phyloP scores from a whole-genome alignment of 2,888 invertebrate species.

The Oscheius sp. region DNA sequence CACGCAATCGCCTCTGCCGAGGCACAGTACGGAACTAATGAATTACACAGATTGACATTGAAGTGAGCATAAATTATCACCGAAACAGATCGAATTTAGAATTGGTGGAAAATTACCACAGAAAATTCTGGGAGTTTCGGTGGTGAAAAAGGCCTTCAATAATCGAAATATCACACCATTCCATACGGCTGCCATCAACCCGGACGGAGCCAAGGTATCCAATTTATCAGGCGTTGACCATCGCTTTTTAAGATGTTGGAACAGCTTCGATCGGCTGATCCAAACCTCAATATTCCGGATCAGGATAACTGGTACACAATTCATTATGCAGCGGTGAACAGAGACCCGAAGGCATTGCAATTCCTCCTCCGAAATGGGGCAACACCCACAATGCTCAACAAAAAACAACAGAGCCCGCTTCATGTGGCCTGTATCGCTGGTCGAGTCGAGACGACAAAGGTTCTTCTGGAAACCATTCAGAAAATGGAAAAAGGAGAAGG shows the following conservation, averaged over 20 bases:
- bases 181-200: constrained; percentile 77
- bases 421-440: constrained; percentile 64
- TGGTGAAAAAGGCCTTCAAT: constrained; percentile 74
- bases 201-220: constrained; percentile 72
- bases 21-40: constrained; percentile 70
- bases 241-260: constrained; percentile 51
- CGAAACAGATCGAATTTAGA: background rate
- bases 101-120: constrained; percentile 71
- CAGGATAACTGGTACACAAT: constrained; percentile 74
- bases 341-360: constrained; percentile 75
- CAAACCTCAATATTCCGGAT: constrained; percentile 76
- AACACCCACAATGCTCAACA: constrained; percentile 40
- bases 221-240: background rate
- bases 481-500: constrained; percentile 45
- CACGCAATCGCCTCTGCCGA: constrained; percentile 41
- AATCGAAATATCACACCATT: constrained; percentile 76
- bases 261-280: constrained; percentile 74
- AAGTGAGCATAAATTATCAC: constrained; percentile 25
- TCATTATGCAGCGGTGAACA: constrained; percentile 77
- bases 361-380: constrained; percentile 57
- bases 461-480: constrained; percentile 50
- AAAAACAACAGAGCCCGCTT: constrained; percentile 59
- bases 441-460: constrained; percentile 52
- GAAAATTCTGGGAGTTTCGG: constrained; percentile 72
- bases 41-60: constrained; percentile 73